These are phyloP conservation scores for Beroe ovata DNA, from an alignment of 37 sponge, comb jelly and placozoan genomes.

Conservation along the genomic window DNA sequence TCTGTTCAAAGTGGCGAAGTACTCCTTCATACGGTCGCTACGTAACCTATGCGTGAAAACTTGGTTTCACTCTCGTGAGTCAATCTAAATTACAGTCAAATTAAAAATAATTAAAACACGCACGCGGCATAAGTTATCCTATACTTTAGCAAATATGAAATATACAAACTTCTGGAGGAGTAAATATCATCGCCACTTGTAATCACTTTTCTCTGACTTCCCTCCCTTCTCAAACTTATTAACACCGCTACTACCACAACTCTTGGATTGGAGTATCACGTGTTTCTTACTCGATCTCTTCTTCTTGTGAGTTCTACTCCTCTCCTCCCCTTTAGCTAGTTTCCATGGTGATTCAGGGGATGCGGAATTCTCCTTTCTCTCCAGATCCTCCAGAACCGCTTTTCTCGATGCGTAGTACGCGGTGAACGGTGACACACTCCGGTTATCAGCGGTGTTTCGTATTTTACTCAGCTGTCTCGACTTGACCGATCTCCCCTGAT, in stretches of 20 bases:
- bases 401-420: neutral
- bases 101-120: neutral
- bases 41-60: no score
- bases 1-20: no score
- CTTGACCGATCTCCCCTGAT: neutral
- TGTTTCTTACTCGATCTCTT: conserved; percentile 4
- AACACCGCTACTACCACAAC: neutral
- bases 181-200: neutral
- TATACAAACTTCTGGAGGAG: neutral
- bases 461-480: neutral
- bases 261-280: neutral
- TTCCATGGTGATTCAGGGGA: neutral
- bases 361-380: neutral
- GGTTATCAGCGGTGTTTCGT: neutral
- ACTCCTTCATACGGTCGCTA: no score
- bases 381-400: neutral
- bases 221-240: neutral
- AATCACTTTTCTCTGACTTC: neutral
- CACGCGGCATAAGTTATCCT: no score
- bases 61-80: no score
- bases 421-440: neutral
- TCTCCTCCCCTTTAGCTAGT: neutral
- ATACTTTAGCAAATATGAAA: neutral
- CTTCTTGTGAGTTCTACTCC: neutral
- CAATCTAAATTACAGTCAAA: neutral